Evolutionary conservation across 1,140 invertebrate species (phyloP), one percentile per base, ranked within the genome.

Genomic region (Ganaspis sp.): DNA sequence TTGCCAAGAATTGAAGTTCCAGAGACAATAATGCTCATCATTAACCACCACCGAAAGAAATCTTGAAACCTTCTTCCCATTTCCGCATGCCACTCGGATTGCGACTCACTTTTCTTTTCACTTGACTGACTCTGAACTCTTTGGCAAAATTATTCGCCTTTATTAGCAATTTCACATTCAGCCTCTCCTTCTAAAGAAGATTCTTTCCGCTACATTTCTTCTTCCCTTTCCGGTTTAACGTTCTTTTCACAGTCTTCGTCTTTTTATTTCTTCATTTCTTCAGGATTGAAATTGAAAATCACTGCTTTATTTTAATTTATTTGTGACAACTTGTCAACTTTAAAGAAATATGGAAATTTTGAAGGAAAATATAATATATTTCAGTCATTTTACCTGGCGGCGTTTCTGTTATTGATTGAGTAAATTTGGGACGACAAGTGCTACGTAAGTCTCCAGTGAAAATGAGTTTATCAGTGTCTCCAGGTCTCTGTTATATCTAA

Each of bases 51-150:
- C 45, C n/a, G 45, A 49, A 49, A 49, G 45, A 17, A 17, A 49
- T 49, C n/a, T 15, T 49, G 45, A n/a, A n/a, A 49, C n/a, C 45
- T 49, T n/a, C 45, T 49, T 49, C 45, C 45, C 45, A 49, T 49
- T 49, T 49, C 45, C 45, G 45, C 45, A 49, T 49, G 45, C 45
- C 45, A 49, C 45, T 49, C n/a, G 45, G 45, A 49, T 49, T 49
- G 45, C n/a, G 17, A 49, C 12, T 49, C 45, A 49, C 45, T 49
- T 49, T 49, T 49, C 45, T 17, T 49, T 49, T 1, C 45, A 49
- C 45, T 49, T 49, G 45, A 49, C 45, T 49, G 45, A 49, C n/a
- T 49, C 12, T 6, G 17, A 49, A 49, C n/a, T 49, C 45, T 49
- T 5, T n/a, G 17, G 17, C n/a, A 49, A 17, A 17, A 17, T 49